Evolutionary conservation across 2,113 vertebrate species (phyloP).

Genomic region (Anas platyrhynchos): DNA sequence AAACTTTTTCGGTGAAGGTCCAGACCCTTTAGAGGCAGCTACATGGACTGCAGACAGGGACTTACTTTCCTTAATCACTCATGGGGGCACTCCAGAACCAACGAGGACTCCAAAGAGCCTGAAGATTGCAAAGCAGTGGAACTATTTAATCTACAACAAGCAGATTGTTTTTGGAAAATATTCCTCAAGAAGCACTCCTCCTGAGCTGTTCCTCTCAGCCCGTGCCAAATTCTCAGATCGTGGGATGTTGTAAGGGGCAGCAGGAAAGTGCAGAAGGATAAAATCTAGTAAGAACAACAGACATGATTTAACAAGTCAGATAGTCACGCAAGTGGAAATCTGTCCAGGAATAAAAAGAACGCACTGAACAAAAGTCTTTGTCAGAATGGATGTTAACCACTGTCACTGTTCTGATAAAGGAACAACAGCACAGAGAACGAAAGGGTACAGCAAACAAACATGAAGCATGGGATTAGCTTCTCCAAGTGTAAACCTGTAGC

Average conservation of each 20-base stretch:
- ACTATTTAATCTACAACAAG: conserved; percentile 4
- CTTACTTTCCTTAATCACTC: not conserved
- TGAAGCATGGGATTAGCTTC: not conserved
- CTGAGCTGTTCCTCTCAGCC: not conserved
- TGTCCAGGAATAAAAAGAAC: not conserved
- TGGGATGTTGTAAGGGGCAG: not conserved
- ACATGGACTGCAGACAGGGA: not conserved
- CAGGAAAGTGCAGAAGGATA: not conserved
- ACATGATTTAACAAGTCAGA: not conserved
- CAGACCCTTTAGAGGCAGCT: not conserved
- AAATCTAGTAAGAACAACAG: not conserved
- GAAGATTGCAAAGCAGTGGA: not conserved
- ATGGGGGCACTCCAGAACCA: not conserved
- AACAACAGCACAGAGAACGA: not conserved
- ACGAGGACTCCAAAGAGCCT: not conserved
- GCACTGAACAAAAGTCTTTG: not conserved
- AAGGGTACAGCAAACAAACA: not conserved
- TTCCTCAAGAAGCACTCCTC: conserved; percentile 3
- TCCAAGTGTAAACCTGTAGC: not conserved
- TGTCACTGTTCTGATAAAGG: not conserved
- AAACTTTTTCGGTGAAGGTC: not conserved
- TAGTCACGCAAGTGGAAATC: not conserved
- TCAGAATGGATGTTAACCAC: not conserved
- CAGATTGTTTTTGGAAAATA: conserved; percentile 2
- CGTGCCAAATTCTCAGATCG: not conserved